Evolutionary conservation across 2,888 invertebrate species (phyloP).

Genomic region (Trichogramma evanescens): DNA sequence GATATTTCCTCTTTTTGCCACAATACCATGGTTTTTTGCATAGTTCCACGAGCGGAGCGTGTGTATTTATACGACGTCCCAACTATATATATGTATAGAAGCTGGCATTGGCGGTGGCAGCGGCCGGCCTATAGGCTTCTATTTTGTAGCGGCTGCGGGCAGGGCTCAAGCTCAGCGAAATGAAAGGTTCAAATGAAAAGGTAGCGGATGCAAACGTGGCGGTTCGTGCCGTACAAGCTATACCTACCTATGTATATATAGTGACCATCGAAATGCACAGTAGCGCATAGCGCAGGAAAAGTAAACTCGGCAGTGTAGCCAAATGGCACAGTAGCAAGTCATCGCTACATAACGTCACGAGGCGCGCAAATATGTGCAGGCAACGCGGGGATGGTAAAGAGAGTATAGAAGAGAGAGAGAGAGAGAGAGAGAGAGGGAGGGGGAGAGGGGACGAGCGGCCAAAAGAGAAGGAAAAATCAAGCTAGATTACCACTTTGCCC

Average conservation of each 20-base stretch:
- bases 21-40: too few relatives aligned
- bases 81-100: too few relatives aligned
- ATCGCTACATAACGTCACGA: slow-evolving; percentile 12
- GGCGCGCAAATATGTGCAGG: not conserved
- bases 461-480: not conserved
- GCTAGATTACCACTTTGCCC: not conserved
- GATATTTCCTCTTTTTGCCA: too few relatives aligned
- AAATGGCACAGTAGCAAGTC: slow-evolving; percentile 9
- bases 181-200: slow-evolving; percentile 24
- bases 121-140: slow-evolving; percentile 6
- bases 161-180: slow-evolving; percentile 3
- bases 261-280: slow-evolving; percentile 10
- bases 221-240: slow-evolving; percentile 9
- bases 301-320: slow-evolving; percentile 4
- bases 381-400: not conserved
- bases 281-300: slow-evolving; percentile 6
- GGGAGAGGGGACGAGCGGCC: not conserved
- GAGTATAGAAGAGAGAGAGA: not conserved
- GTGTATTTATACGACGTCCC: too few relatives aligned
- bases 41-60: too few relatives aligned
- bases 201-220: slow-evolving; percentile 18
- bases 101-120: not conserved
- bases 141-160: slow-evolving; percentile 9
- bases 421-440: not conserved
- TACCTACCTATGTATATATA: not conserved